A percentile compares a stretch with the other conserved stretches of the same genome.
Evolutionary conservation across 2,888 invertebrate species (phyloP).

Genomic region (Dyspetes luteomarginatus): DNA sequence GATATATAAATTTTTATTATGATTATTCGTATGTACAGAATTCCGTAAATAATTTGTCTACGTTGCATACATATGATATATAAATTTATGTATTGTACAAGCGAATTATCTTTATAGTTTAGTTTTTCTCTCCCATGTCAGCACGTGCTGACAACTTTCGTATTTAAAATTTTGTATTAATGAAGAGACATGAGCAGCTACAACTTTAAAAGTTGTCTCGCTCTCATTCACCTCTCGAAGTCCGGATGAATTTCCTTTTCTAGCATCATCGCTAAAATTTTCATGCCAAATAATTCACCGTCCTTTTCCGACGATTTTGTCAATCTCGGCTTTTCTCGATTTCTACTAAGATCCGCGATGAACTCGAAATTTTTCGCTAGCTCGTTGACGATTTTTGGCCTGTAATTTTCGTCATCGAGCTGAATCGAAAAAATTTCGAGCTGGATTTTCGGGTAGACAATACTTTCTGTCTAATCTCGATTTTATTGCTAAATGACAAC

Average conservation of each 20-base stretch:
- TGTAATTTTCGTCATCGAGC: constrained; percentile 69
- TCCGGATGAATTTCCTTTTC: constrained; percentile 88
- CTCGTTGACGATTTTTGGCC: constrained; percentile 82
- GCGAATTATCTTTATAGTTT: constrained; percentile 65
- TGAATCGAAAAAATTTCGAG: too few species aligned
- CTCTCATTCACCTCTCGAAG: constrained; percentile 87
- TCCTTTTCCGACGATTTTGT: constrained; percentile 87
- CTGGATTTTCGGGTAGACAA: constrained; percentile 77
- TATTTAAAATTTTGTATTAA: constrained; percentile 93
- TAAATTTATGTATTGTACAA: too few species aligned
- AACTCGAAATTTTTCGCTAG: constrained; percentile 86
- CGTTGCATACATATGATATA: too few species aligned
- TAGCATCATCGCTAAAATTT: constrained; percentile 84
- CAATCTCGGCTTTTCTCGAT: constrained; percentile 87
- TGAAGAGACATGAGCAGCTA: constrained; percentile 85
- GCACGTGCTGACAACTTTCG: constrained; percentile 89
- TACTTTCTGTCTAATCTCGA: constrained; percentile 79
- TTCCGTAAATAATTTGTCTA: too few species aligned
- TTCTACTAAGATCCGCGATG: constrained; percentile 86
- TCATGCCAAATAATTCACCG: constrained; percentile 85
- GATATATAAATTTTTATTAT: too few species aligned
- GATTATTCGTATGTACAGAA: too few species aligned
- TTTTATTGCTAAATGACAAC: constrained; percentile 80
- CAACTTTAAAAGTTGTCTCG: constrained; percentile 86
- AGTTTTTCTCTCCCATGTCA: constrained; percentile 76